Evolutionary conservation across 2,888 invertebrate genomes (phyloP).

Genomic region (Loripinus fragilis): DNA sequence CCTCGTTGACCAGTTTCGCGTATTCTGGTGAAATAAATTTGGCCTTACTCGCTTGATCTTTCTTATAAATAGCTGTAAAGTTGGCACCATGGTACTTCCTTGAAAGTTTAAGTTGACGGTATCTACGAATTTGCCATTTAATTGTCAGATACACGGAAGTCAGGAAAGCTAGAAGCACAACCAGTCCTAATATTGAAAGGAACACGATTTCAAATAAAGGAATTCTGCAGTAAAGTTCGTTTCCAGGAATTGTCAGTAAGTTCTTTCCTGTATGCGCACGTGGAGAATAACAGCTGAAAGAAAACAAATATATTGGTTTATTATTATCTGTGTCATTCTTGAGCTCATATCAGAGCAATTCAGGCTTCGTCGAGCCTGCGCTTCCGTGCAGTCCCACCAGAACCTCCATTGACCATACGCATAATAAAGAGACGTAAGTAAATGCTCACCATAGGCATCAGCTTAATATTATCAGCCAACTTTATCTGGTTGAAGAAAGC

Average conservation of each 20-base stretch:
- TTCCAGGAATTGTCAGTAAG: not conserved
- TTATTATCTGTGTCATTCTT: no score
- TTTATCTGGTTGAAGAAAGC: no score
- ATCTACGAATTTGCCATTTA: not conserved
- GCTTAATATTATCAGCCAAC: no score
- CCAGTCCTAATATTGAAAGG: not conserved
- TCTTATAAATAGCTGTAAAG: slow-evolving; percentile 50
- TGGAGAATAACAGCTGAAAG: slow-evolving; percentile 27
- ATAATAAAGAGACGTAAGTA: no score
- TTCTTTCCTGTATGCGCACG: slow-evolving; percentile 7
- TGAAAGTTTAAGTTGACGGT: not conserved
- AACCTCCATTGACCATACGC: no score
- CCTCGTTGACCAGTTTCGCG: no score
- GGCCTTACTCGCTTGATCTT: slow-evolving; percentile 25
- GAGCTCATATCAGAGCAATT: no score
- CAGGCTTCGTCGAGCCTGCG: no score
- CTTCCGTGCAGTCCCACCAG: no score
- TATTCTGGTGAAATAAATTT: no score
- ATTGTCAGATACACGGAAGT: not conserved
- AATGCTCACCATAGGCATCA: no score
- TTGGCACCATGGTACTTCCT: slow-evolving; percentile 18
- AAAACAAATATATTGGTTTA: no score
- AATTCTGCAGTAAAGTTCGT: slow-evolving; percentile 11
- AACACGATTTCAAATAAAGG: slow-evolving; percentile 14
- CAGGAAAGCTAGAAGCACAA: slow-evolving; percentile 9